Base-by-base conservation (phyloP, 2,113 vertebrate genomes). In the Coreoperca whiteheadi region DNA sequence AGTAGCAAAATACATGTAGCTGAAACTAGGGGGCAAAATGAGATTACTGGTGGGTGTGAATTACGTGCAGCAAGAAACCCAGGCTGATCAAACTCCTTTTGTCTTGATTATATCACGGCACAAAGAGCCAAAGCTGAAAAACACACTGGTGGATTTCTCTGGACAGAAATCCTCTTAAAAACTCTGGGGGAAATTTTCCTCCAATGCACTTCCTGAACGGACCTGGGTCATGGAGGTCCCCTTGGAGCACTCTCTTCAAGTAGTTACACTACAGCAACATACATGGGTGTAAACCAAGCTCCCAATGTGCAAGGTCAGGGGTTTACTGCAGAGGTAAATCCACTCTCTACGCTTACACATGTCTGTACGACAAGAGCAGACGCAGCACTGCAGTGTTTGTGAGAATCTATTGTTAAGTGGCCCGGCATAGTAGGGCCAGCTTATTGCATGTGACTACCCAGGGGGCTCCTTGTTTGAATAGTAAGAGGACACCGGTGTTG, bases 401-500 rank as follows among this genome's bases (percentile, higher is more conserved):
- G 90, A 89, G 91, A 87, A 67, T 81, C 82, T 64, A 84, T 85
- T 90, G 90, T 92, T 79, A 78, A 88, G 37, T 34, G 69, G 85
- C 76, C 77, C 80, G 79, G 81, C 82, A 73, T 30, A 77, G 84
- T 66, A 61, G 59, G 87, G 87, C 73, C 69, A 70, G 73, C 87
- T 85, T 85, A 88, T 90, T 83, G 79, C 70, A 79, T 89, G 89
- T 34, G 60, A 77, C 83, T 87, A 79, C 84, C 75, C 85, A 76
- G 78, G 41, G 68, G 73, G 79, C 75, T 88, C 82, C 39, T 30
- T 92, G 92, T 91, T 90, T 90, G 81, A 90, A 91, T 81, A 91
- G 94, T 87, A 94, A 90, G 81, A 85, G 77, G 80, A 93, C 71
- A 85, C 87, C 15, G 7, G 70, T 89, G 88, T 92, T 86, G 90